A percentile compares a stretch with the other conserved stretches of the same genome.
These are phyloP conservation scores for Diarsia brunnea DNA, from an alignment of 2,888 invertebrate genomes.

Conservation along the genomic window DNA sequence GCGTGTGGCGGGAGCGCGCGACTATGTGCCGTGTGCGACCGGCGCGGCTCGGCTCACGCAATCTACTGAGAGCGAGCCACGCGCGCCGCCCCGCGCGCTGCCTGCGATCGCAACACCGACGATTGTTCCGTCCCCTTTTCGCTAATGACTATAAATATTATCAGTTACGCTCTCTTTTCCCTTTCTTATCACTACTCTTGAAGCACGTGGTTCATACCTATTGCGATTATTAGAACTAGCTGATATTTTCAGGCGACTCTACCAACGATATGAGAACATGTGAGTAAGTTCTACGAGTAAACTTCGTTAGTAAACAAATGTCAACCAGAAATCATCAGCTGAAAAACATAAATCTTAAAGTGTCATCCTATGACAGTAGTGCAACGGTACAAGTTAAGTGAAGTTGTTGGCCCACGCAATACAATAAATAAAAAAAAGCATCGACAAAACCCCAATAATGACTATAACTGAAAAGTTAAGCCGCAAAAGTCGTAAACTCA, in stretches of 20 bases:
- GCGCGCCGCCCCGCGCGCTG: conserved; percentile 91
- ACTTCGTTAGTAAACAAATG: conserved; percentile 31
- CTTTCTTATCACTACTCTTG: conserved; percentile 86
- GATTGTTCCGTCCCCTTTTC: conserved; percentile 91
- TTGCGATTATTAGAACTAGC: conserved; percentile 44
- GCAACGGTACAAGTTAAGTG: conserved; percentile 57
- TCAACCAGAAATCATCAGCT: conserved; percentile 25
- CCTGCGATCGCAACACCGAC: conserved; percentile 84
- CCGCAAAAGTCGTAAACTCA: conserved; percentile 90
- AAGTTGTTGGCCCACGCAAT: conserved; percentile 62
- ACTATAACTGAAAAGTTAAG: conserved; percentile 87
- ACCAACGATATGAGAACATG: conserved; percentile 3
- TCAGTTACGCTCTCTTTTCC: conserved; percentile 89
- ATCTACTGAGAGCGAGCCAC: conserved; percentile 91
- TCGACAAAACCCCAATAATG: conserved; percentile 84
- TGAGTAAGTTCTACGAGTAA: conserved; percentile 2
- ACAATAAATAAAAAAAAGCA: conserved; percentile 73
- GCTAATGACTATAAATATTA: conserved; percentile 91
- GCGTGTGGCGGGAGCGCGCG: conserved; percentile 84
- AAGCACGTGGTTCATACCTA: conserved; percentile 80
- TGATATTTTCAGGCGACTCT: conserved; percentile 30
- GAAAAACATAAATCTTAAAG: conserved; percentile 57
- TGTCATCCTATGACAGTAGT: conserved; percentile 42
- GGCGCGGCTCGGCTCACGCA: conserved; percentile 92
- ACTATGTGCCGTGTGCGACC: conserved; percentile 85